Percentiles rank a stretch among this genome's conserved stretches.
phyloP scores from a whole-genome alignment of 2,797 vertebrate genomes.

The Hippopotamyrus pictus region DNA sequence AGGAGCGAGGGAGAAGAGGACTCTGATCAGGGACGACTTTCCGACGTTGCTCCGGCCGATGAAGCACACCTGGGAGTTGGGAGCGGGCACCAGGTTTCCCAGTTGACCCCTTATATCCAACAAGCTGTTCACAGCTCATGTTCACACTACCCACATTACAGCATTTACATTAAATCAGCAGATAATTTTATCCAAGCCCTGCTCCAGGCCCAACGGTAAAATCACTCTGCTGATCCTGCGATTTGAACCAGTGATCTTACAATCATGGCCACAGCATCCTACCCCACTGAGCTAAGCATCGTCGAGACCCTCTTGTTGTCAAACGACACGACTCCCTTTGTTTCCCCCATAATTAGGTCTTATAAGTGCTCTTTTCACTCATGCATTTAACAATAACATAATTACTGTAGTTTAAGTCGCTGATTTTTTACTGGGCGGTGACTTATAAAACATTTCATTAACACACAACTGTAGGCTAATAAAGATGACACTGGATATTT shows the following conservation, averaged over 20 bases:
- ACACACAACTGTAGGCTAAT: neutral
- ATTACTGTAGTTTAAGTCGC: neutral
- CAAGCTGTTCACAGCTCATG: neutral
- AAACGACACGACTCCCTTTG: neutral
- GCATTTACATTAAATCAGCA: neutral
- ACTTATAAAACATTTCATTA: neutral
- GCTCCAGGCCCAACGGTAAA: neutral
- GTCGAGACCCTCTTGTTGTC: neutral
- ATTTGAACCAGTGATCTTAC: neutral
- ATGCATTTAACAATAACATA: neutral
- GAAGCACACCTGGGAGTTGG: constrained; percentile 77
- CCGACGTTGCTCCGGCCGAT: constrained; percentile 92
- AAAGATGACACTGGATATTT: neutral
- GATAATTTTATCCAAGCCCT: neutral
- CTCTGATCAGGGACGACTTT: constrained; percentile 85
- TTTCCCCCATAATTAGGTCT: neutral
- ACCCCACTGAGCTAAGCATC: neutral
- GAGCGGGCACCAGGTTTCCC: neutral
- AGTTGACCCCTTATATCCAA: neutral
- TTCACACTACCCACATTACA: neutral
- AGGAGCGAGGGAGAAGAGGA: constrained; percentile 80
- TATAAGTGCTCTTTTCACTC: neutral
- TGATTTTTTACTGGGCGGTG: neutral
- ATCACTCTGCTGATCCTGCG: neutral
- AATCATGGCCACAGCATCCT: neutral